These are phyloP conservation scores for Lymantria monacha DNA, from an alignment of 2,888 invertebrate genomes.

Conservation along the genomic window DNA sequence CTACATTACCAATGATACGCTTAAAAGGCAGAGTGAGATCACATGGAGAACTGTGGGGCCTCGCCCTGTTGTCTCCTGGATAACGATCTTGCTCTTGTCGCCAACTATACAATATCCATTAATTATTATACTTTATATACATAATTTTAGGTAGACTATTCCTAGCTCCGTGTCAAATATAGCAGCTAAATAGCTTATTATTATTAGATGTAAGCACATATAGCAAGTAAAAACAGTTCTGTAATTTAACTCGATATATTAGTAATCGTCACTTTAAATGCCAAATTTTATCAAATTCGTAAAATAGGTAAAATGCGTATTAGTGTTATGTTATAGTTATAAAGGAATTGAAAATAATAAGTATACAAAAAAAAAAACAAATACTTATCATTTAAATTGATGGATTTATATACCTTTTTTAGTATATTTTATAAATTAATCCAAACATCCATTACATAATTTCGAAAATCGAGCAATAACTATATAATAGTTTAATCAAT, in stretches of 20 bases:
- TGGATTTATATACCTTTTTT: no score
- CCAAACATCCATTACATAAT: not conserved
- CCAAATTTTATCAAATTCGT: slow-evolving; percentile 14
- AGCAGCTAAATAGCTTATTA: slow-evolving; percentile 19
- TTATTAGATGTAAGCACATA: slow-evolving; percentile 29
- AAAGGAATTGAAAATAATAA: slow-evolving; percentile 35
- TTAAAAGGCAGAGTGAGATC: no score
- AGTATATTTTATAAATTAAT: no score
- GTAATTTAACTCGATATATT: slow-evolving; percentile 23
- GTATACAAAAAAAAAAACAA: not conserved
- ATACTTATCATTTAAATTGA: no score
- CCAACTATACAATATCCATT: slow-evolving; percentile 1
- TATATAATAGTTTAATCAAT: slow-evolving; percentile 14
- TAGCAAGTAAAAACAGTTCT: slow-evolving; percentile 11
- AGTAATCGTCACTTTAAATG: slow-evolving; percentile 10
- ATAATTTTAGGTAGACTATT: slow-evolving; percentile 13
- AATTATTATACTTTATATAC: not conserved
- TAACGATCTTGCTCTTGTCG: slow-evolving; percentile 12
- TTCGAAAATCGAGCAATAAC: slow-evolving; percentile 13
- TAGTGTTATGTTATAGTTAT: not conserved
- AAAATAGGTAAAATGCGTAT: slow-evolving; percentile 20
- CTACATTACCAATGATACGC: no score
- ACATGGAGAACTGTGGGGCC: no score
- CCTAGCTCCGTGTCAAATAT: slow-evolving; percentile 19
- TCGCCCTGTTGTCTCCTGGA: no score